phyloP scores from a whole-genome alignment of 1,140 invertebrate species.

The Euborellia annulipes region DNA sequence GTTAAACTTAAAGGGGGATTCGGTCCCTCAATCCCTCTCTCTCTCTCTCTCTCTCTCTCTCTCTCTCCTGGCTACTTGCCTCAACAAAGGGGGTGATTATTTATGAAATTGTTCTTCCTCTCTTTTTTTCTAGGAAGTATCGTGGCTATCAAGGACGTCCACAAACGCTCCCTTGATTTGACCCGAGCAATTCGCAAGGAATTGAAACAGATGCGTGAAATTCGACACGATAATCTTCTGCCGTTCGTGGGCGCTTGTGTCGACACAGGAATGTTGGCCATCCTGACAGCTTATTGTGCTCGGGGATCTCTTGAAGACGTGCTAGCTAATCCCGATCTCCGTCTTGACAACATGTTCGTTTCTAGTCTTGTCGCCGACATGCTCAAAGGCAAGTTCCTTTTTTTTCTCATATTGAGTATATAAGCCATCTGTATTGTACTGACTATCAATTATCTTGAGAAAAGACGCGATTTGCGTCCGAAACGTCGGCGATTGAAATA shows the following conservation, averaged over 20 bases:
- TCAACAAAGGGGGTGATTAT: too few relatives aligned
- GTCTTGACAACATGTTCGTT: slow-evolving; percentile 54
- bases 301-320: slow-evolving; percentile 58
- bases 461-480: too few relatives aligned
- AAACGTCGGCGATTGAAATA: too few relatives aligned
- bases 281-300: slow-evolving; percentile 60
- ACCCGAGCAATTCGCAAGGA: slow-evolving; percentile 71
- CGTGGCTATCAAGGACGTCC: slow-evolving; percentile 62
- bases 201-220: slow-evolving; percentile 62
- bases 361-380: slow-evolving; percentile 53
- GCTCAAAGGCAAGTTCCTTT: slow-evolving; percentile 43
- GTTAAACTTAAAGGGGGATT: too few relatives aligned
- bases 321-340: slow-evolving; percentile 46
- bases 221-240: slow-evolving; percentile 71
- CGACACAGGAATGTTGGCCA: slow-evolving; percentile 50
- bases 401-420: too few relatives aligned
- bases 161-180: slow-evolving; percentile 66
- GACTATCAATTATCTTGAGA: too few relatives aligned
- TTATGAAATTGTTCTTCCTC: too few relatives aligned
- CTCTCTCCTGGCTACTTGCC: too few relatives aligned
- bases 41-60: too few relatives aligned
- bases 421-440: too few relatives aligned
- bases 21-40: too few relatives aligned
- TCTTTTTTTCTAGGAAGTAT: slow-evolving; percentile 36
- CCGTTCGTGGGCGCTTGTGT: slow-evolving; percentile 68